Base-by-base conservation (phyloP, 2,797 vertebrate species). In the Phalloptychus januarius region DNA sequence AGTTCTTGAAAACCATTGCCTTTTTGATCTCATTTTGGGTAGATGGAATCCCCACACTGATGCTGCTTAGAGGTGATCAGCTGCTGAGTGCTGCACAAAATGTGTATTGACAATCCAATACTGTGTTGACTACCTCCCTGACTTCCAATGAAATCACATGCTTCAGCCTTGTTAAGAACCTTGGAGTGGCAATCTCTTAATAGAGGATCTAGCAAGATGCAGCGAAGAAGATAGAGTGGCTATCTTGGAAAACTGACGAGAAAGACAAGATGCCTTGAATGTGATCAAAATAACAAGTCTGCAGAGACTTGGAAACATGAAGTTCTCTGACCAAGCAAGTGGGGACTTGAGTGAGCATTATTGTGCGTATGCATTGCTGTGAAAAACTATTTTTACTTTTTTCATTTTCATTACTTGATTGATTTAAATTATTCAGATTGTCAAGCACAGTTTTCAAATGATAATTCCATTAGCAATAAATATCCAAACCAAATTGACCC, bases 151-250 rank as follows among this genome's bases (percentile, higher is more conserved):
- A 88, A 91, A 94, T 90, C 76, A 78, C 85, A 89, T 86, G 84
- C 83, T 92, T 90, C 77, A 87, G 79, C 80, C 84, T 77, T 82
- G 89, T 92, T 90, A 87, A 92, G 85, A 88, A 85, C 83, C 88
- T 80, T 76, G 76, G 75, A 89, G 87, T 85, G 88, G 84, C 44
- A 67, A 81, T 87, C 78, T 90, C 91, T 88, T 91, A 92, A 92
- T 93, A 80, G 87, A 89, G 91, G 91, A 88, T 86, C 82, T 81
- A 74, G 44, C 86, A 86, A 89, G 80, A 88, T 85, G 80, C 82
- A 78, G 85, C 81, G 23, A 75, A 90, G 85, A 79, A 90, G 81
- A 91, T 87, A 63, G 82, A 85, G 86, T 77, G 76, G 75, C 85
- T 86, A 81, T 87, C 88, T 84, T 85, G 79, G 84, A 83, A 88